These are phyloP conservation scores for Fringilla coelebs DNA, from an alignment of 2,797 vertebrate species.

Conservation along the genomic window DNA sequence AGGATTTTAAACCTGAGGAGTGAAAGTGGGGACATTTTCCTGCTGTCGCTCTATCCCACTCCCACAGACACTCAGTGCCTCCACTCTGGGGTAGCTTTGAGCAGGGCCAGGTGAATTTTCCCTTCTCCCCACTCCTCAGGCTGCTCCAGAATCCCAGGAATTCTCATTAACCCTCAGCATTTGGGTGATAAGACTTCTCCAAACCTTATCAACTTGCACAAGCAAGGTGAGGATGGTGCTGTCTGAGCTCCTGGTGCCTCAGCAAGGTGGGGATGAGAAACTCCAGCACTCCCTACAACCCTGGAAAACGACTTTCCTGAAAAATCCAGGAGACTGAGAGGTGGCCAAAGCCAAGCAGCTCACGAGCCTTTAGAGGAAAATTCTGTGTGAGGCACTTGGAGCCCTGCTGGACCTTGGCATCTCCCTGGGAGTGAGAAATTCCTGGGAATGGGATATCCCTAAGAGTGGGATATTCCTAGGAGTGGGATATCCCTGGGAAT, in stretches of 20 bases:
- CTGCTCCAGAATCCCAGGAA: not conserved
- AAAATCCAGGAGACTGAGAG: not conserved
- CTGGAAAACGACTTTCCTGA: fast-evolving
- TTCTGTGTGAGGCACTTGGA: not conserved
- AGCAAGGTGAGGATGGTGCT: fast-evolving
- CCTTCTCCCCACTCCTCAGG: not conserved
- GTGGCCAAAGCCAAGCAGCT: not conserved
- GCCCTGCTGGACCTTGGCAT: fast-evolving
- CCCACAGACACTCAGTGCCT: not conserved
- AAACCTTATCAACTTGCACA: not conserved
- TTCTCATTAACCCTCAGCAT: not conserved
- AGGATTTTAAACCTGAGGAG: not conserved
- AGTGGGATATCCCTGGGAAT: fast-evolving
- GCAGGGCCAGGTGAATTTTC: not conserved
- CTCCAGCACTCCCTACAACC: not conserved
- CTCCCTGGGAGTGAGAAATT: not conserved
- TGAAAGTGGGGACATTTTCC: not conserved
- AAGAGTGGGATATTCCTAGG: fast-evolving
- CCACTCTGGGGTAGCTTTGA: not conserved
- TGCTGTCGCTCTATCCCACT: not conserved
- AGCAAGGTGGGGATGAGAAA: not conserved
- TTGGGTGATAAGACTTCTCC: not conserved
- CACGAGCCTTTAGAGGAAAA: fast-evolving
- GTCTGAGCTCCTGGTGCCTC: not conserved
- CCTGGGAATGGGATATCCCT: fast-evolving